Evolutionary conservation across 2,888 invertebrate genomes (phyloP), one percentile per base, ranked within the genome.

Genomic region (Dioctria rufipes): DNA sequence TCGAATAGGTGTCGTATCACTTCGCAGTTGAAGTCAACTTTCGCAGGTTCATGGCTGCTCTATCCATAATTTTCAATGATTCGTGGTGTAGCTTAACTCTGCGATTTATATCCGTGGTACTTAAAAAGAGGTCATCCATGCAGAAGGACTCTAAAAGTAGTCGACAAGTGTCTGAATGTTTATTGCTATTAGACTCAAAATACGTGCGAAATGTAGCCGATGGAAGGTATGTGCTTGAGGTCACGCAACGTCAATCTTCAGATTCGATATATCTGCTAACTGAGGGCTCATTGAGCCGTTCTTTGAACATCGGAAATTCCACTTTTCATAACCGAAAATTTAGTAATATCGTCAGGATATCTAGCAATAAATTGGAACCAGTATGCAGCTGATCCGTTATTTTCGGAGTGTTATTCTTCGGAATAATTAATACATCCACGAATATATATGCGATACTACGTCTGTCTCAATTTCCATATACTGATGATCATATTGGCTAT

Each of bases 401-500:
- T 65, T 78, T 11, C 9, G 25, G 2, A 78, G 71, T 5, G 25
- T 69, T 11, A 40, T 13, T 5, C 69, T 58, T 4, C 13, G 8
- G 60, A 58, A n/a, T 11, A 11, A 13, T 4, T 13, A 58, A n/a
- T n/a, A 80, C 78, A 49, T 80, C 78, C 37, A 77, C 13, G 9
- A 46, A 73, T 37, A 80, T 80, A 3, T 39, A 37, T 25, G n/a
- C n/a, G 80, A 67, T 67, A 82, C 80, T 37, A 80, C 65, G 39
- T 67, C 73, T 3, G 71, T 75, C 25, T 80, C 81, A 8, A 81
- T 3, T 46, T 63, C 69, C 9, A 77, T 77, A n/a, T 69, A 63
- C 51, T 65, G 80, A 43, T 79, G 49, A 60, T 73, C 75, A 43
- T 66, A 79, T 51, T 80, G 73, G 37, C 78, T 79, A n/a, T 73